A percentile compares a stretch with the other conserved stretches of the same genome.
Evolutionary conservation across 2,888 invertebrate genomes (phyloP).

Genomic region (Eubasilissa splendida): DNA sequence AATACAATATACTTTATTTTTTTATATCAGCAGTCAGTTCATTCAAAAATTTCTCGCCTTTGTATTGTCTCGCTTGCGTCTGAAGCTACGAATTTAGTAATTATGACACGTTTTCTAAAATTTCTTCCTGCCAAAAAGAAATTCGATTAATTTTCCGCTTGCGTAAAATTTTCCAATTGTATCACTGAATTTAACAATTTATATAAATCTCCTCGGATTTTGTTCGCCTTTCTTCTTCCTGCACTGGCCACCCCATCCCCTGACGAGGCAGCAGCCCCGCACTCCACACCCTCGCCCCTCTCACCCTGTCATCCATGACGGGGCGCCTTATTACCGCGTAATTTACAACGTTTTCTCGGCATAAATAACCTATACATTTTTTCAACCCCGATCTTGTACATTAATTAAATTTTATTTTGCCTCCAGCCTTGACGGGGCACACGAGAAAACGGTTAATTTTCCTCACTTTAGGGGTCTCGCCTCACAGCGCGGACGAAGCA

Average conservation of each 20-base stretch:
- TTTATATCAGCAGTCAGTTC: neutral
- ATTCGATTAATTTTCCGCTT: neutral
- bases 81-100: neutral
- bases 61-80: neutral
- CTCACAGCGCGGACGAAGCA: neutral
- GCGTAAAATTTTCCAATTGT: constrained; percentile 24
- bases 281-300: neutral
- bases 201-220: constrained; percentile 1
- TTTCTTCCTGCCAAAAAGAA: neutral
- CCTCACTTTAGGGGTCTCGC: constrained; percentile 14
- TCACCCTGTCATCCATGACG: constrained; percentile 8
- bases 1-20: neutral
- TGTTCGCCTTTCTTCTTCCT: neutral
- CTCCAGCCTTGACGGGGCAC: constrained; percentile 40
- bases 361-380: constrained; percentile 56
- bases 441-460: constrained; percentile 54
- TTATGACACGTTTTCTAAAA: neutral
- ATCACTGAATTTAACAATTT: constrained; percentile 1
- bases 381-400: constrained; percentile 53
- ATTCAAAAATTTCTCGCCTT: neutral
- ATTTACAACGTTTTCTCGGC: constrained; percentile 52
- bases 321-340: constrained; percentile 47
- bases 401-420: constrained; percentile 56
- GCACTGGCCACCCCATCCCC: neutral
- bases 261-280: neutral